Percentiles rank a stretch among this genome's conserved stretches.
Evolutionary conservation across 2,888 invertebrate genomes (phyloP).

Genomic region (Leptinotarsa haldemani): DNA sequence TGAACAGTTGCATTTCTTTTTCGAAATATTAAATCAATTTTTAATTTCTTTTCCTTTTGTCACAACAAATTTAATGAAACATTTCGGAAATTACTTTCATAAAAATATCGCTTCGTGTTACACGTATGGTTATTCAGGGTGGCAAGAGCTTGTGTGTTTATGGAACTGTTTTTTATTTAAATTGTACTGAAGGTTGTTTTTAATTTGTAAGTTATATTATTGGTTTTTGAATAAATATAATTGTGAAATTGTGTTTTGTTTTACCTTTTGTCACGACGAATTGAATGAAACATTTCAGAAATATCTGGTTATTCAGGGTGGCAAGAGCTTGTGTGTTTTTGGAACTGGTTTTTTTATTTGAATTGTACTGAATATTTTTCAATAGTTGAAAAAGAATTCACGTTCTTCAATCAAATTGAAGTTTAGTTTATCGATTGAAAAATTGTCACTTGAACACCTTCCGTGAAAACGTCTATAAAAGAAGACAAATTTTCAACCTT

Average conservation of each 20-base stretch:
- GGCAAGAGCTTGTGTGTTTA: slow-evolving; percentile 69
- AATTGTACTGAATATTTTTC: slow-evolving; percentile 65
- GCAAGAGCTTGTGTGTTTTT: slow-evolving; percentile 69
- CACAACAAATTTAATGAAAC: slow-evolving; percentile 20
- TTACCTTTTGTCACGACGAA: slow-evolving; percentile 29
- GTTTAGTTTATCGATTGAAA: no score
- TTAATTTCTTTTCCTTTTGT: slow-evolving; percentile 26
- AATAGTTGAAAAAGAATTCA: no score
- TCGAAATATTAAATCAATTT: slow-evolving; percentile 17
- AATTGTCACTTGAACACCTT: no score
- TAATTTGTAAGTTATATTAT: slow-evolving; percentile 66
- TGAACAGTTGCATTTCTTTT: slow-evolving; percentile 21
- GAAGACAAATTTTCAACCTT: no score
- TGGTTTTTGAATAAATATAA: slow-evolving; percentile 66
- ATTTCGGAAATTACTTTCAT: slow-evolving; percentile 10
- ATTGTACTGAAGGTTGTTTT: slow-evolving; percentile 67
- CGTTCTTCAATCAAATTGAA: no score
- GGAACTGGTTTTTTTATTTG: slow-evolving; percentile 65
- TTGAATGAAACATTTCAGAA: slow-evolving; percentile 9
- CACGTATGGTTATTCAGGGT: slow-evolving; percentile 67
- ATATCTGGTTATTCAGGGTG: slow-evolving; percentile 68
- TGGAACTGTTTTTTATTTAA: slow-evolving; percentile 67
- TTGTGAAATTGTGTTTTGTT: slow-evolving; percentile 25
- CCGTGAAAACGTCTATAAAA: no score
- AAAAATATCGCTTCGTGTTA: slow-evolving; percentile 23